Conservation (phyloP, 30 jellyfish, hydroid and myxozoan species). For the Nemopilema nomurai region DNA sequence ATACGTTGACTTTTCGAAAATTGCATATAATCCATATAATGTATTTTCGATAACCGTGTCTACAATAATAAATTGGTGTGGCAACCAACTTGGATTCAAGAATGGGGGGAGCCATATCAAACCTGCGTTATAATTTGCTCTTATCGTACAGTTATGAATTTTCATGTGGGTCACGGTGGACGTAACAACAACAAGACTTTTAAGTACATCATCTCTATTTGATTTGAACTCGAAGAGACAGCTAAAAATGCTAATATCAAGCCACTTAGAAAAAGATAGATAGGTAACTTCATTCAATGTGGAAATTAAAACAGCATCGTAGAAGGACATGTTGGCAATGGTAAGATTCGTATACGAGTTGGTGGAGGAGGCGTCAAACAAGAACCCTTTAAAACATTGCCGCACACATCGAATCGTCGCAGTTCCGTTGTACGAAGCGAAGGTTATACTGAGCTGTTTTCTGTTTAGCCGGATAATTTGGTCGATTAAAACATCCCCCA, state of each 20-base stretch:
- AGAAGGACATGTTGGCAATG: no score
- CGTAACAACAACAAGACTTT: background rate
- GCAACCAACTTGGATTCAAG: background rate
- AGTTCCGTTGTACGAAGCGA: slow-evolving; percentile 17
- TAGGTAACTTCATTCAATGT: no score
- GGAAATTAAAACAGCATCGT: no score
- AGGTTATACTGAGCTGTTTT: slow-evolving; percentile 5
- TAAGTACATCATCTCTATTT: no score
- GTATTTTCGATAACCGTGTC: slow-evolving; percentile 2
- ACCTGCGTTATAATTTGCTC: background rate
- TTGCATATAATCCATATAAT: background rate
- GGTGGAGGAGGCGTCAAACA: no score
- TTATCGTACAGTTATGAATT: background rate
- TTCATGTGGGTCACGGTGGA: background rate
- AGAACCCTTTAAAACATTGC: background rate
- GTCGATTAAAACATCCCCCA: background rate
- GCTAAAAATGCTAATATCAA: no score
- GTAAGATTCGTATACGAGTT: no score
- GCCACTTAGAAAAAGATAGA: no score
- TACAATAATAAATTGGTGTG: background rate
- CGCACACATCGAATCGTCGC: background rate
- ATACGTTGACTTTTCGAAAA: background rate
- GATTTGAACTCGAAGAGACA: no score
- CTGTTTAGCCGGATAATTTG: background rate
- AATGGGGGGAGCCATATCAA: background rate